Conservation (phyloP, 2,113 vertebrate species). For the Grus americana region DNA sequence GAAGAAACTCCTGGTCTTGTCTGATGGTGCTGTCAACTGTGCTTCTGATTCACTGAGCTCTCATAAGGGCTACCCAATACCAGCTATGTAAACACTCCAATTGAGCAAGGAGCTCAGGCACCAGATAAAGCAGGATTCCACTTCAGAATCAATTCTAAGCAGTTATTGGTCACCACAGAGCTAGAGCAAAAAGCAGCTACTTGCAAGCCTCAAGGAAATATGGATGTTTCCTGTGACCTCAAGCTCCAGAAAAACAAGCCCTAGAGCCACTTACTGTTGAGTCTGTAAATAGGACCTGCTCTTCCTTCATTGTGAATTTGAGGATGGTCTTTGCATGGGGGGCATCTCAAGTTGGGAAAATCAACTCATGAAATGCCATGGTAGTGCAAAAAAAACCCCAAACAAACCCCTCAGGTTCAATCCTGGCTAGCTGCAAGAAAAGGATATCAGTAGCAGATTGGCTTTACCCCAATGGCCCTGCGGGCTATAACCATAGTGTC, state of each 20-base stretch:
- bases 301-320: not conserved
- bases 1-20: not conserved
- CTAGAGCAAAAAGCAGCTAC: not conserved
- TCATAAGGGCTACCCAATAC: not conserved
- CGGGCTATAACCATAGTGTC: not conserved
- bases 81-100: not conserved
- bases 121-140: not conserved
- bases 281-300: not conserved
- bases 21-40: not conserved
- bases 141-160: not conserved
- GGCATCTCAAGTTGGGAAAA: not conserved
- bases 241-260: not conserved
- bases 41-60: not conserved
- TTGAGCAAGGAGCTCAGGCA: not conserved
- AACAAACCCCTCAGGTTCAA: not conserved
- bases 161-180: not conserved
- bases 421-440: not conserved
- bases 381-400: not conserved
- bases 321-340: not conserved
- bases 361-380: not conserved
- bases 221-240: not conserved
- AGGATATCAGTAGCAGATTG: not conserved
- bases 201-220: not conserved
- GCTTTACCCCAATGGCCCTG: not conserved
- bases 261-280: not conserved